Conservation (phyloP, 2,888 invertebrate species). For the Noctua janthina region DNA sequence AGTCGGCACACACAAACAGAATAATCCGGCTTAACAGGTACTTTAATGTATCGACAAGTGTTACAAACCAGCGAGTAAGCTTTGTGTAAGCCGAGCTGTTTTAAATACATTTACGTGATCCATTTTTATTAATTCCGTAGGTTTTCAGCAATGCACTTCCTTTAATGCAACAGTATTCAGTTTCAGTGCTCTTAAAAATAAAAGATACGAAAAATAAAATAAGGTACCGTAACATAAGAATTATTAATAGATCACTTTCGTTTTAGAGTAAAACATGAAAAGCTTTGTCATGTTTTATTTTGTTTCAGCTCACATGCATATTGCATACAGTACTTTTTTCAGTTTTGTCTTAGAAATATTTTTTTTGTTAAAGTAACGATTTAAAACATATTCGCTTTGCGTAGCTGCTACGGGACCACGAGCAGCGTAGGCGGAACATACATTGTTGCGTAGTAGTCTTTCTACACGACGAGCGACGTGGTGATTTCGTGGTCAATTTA, state of each 20-base stretch:
- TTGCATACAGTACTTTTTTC: conserved; percentile 14
- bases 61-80: conserved; percentile 35
- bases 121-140: conserved; percentile 16
- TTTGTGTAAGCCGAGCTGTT: conserved; percentile 20
- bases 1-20: conserved; percentile 59
- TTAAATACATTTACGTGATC: conserved; percentile 22
- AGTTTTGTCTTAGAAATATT: conserved; percentile 1
- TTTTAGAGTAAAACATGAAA: conserved; percentile 5
- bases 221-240: background rate
- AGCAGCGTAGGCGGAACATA: conserved; percentile 47
- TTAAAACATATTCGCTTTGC: conserved; percentile 11
- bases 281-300: conserved; percentile 33
- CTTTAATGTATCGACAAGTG: conserved; percentile 57
- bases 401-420: conserved; percentile 29
- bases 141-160: background rate
- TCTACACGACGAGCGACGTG: conserved; percentile 7
- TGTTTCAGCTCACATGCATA: background rate
- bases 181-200: background rate
- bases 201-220: conserved; percentile 1
- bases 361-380: conserved; percentile 7
- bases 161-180: background rate
- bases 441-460: conserved; percentile 23
- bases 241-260: conserved; percentile 2
- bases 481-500: conserved; percentile 3
- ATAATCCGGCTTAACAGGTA: conserved; percentile 70